phyloP scores from a whole-genome alignment of 2,113 vertebrate species.

The Callopanchax toddi region DNA sequence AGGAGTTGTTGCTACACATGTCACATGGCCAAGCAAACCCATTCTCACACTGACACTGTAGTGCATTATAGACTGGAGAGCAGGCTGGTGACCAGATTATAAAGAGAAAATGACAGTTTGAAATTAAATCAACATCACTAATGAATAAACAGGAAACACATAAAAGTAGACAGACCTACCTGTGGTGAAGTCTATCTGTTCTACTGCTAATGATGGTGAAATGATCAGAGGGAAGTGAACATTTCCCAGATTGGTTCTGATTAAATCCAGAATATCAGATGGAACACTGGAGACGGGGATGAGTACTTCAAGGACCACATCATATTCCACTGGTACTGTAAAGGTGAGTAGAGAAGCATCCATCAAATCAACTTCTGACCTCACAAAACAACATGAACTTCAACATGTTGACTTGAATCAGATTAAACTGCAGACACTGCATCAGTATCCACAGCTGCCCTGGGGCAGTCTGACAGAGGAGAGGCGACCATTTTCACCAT shows the following conservation, averaged over 20 bases:
- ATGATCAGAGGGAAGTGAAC: accelerated
- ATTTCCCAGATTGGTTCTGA: not conserved
- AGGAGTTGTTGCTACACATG: conserved; percentile 28
- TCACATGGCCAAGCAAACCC: conserved; percentile 31
- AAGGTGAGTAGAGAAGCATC: not conserved
- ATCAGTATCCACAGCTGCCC: too few species aligned
- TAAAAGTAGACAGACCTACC: not conserved
- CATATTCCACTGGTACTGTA: conserved; percentile 5
- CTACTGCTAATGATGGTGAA: not conserved
- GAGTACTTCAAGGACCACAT: conserved; percentile 15
- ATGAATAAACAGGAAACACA: not conserved
- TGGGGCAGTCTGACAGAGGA: too few species aligned
- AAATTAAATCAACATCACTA: not conserved
- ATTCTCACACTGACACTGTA: conserved; percentile 36
- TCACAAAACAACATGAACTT: too few species aligned
- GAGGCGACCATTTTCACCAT: too few species aligned
- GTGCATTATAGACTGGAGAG: not conserved
- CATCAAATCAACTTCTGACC: not conserved
- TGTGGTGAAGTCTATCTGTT: conserved; percentile 29
- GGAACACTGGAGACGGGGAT: not conserved
- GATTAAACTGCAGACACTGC: too few species aligned
- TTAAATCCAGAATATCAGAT: not conserved
- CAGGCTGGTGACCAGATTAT: conserved; percentile 9
- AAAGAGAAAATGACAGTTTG: not conserved
- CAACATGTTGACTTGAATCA: too few species aligned